Percentiles rank a stretch among this genome's conserved stretches.
These are phyloP conservation scores for Cephus pulcher DNA, from an alignment of 2,888 invertebrate species.

Conservation along the genomic window DNA sequence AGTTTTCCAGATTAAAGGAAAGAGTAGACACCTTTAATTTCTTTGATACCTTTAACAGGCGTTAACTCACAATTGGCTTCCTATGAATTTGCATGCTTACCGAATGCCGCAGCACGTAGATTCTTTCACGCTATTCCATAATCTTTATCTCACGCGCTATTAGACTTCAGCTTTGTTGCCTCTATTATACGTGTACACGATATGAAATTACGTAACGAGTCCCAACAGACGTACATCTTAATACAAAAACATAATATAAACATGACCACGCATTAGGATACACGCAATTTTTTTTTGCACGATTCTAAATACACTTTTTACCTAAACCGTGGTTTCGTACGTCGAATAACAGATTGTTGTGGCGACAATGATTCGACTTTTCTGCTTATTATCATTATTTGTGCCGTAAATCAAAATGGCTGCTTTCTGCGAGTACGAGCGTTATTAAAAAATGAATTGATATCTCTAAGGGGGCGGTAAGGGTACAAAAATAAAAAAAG, in stretches of 20 bases:
- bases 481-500: neutral
- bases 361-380: neutral
- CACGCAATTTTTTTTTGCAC: neutral
- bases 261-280: neutral
- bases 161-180: neutral
- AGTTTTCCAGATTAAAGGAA: neutral
- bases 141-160: neutral
- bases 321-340: neutral
- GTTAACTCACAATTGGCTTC: neutral
- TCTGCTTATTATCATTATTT: neutral
- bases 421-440: neutral
- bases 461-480: neutral
- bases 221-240: neutral
- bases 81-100: neutral
- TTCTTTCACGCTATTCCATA: neutral
- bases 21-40: neutral
- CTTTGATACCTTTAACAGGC: neutral
- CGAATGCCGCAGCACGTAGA: neutral
- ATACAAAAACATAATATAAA: neutral
- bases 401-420: neutral
- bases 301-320: neutral
- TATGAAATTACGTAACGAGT: neutral
- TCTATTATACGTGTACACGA: neutral
- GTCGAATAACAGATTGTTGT: neutral
- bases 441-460: neutral